These are phyloP conservation scores for Thalassophryne amazonica DNA, from an alignment of 2,797 vertebrate genomes.

Conservation along the genomic window DNA sequence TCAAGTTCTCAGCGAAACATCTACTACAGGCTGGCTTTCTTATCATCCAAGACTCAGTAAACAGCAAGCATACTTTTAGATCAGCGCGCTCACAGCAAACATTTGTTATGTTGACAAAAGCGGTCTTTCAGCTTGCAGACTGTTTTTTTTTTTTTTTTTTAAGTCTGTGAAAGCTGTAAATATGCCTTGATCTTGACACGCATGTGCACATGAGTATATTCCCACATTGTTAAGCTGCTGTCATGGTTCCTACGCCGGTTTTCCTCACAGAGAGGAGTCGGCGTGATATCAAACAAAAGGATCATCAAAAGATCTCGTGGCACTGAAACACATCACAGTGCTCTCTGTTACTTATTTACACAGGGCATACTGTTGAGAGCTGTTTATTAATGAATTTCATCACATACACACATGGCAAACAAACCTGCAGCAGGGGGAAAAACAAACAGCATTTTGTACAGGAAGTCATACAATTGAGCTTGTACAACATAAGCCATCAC, in stretches of 20 bases:
- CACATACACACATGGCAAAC: conserved; percentile 34
- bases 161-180: conserved; percentile 32
- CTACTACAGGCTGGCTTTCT: background rate
- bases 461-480: no score
- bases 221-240: conserved; percentile 15
- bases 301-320: conserved; percentile 54
- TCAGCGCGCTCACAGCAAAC: background rate
- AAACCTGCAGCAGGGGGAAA: conserved; percentile 11
- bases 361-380: conserved; percentile 22
- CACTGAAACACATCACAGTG: conserved; percentile 9
- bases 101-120: background rate
- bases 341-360: conserved; percentile 30
- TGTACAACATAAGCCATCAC: no score
- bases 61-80: background rate
- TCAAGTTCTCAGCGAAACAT: no score
- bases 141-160: no score
- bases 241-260: conserved; percentile 15
- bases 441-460: no score
- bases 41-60: background rate
- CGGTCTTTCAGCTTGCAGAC: conserved; percentile 3
- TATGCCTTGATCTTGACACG: conserved; percentile 18
- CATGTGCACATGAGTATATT: background rate
- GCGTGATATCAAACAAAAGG: conserved; percentile 45
- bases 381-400: conserved; percentile 35
- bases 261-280: conserved; percentile 12